Conservation (phyloP, 2,113 vertebrate species). For the Poicephalus gulielmi region DNA sequence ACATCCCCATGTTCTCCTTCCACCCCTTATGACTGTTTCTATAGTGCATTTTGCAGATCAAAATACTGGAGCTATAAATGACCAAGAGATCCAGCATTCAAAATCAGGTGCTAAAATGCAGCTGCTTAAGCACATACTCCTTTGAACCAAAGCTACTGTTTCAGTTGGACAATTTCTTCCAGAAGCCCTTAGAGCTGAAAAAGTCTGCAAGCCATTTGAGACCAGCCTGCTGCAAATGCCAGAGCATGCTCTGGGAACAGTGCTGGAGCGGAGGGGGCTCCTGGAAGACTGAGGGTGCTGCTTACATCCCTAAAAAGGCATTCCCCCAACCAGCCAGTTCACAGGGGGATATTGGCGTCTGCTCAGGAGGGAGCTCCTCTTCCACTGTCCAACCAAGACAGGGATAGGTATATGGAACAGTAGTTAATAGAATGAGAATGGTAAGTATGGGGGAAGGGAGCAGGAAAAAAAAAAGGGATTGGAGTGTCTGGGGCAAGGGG, state of each 20-base stretch:
- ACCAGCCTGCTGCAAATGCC: conserved; percentile 33
- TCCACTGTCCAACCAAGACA: conserved; percentile 22
- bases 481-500: neutral
- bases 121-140: conserved; percentile 35
- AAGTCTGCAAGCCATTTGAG: conserved; percentile 6
- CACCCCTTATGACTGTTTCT: neutral
- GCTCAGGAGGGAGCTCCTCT: conserved; percentile 50
- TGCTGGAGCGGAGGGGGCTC: conserved; percentile 17
- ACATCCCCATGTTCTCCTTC: neutral
- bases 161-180: conserved; percentile 57
- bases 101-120: conserved; percentile 57
- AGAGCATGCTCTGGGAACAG: neutral
- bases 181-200: conserved; percentile 23
- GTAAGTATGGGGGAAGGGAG: neutral
- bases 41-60: conserved; percentile 27
- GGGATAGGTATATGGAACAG: conserved; percentile 41
- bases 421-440: neutral
- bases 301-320: conserved; percentile 44
- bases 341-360: conserved; percentile 43
- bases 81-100: conserved; percentile 42
- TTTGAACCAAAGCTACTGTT: conserved; percentile 62
- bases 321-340: neutral
- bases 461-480: neutral
- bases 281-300: neutral
- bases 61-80: conserved; percentile 33